phyloP scores from a whole-genome alignment of 1,140 invertebrate genomes.

The Diplogasteroides magnus region DNA sequence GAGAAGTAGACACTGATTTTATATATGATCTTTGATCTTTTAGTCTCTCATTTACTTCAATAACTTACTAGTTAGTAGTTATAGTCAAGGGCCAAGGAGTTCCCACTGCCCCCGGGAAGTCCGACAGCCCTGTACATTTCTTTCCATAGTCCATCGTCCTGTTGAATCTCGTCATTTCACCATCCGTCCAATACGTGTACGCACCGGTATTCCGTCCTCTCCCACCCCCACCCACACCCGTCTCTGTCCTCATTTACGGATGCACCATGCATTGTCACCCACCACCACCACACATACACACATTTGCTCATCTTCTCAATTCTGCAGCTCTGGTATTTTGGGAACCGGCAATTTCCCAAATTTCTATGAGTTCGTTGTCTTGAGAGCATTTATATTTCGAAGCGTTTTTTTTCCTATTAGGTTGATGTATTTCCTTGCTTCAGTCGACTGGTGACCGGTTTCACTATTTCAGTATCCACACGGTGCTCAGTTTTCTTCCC shows the following conservation, averaged over 20 bases:
- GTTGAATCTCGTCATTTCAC: neutral
- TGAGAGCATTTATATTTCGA: neutral
- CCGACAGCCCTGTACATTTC: neutral
- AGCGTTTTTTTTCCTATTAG: neutral
- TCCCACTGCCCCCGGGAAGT: too few relatives aligned
- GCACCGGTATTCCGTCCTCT: neutral
- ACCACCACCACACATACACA: neutral
- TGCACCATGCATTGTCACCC: neutral
- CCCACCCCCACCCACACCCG: neutral
- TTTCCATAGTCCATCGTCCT: neutral
- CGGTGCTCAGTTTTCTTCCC: neutral
- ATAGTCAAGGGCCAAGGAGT: neutral
- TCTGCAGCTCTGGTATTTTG: neutral
- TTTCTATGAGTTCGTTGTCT: too few relatives aligned
- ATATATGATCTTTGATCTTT: neutral
- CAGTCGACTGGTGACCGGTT: neutral
- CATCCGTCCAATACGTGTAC: neutral
- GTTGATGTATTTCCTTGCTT: neutral
- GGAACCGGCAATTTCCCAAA: too few relatives aligned
- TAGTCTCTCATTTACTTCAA: constrained; percentile 15
- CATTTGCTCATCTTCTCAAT: neutral
- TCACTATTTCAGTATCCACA: neutral
- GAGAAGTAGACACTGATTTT: constrained; percentile 36
- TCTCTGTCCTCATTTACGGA: neutral
- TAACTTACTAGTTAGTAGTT: constrained; percentile 4